These are phyloP conservation scores for Sebastes vulpes DNA, from an alignment of 2,797 vertebrate genomes.

Conservation along the genomic window DNA sequence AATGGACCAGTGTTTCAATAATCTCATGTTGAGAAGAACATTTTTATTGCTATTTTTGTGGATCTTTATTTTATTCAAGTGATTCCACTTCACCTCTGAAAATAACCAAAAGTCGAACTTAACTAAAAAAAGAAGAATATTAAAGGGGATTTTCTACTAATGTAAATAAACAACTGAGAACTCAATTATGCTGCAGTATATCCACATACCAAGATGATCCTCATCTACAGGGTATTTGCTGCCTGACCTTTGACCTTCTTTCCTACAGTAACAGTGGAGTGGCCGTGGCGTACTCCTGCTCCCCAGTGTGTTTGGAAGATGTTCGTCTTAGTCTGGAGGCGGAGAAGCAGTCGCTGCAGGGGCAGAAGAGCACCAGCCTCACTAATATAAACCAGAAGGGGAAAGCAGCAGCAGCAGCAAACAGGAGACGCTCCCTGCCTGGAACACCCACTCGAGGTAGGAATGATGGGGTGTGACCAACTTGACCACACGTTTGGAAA, in stretches of 20 bases:
- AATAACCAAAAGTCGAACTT: not conserved
- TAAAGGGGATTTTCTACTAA: not conserved
- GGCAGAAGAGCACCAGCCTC: slow-evolving; percentile 93
- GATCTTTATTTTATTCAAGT: not conserved
- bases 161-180: not conserved
- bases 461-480: slow-evolving; percentile 33
- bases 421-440: slow-evolving; percentile 91
- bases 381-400: slow-evolving; percentile 92
- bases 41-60: not conserved
- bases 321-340: slow-evolving; percentile 78
- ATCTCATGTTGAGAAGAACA: not conserved
- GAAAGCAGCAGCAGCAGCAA: slow-evolving; percentile 79
- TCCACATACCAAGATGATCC: not conserved
- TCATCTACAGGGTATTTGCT: not conserved
- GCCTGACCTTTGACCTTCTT: slow-evolving; percentile 13
- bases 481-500: not conserved
- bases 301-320: slow-evolving; percentile 66
- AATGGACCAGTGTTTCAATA: not conserved
- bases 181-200: not conserved
- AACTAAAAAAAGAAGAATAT: not conserved
- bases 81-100: not conserved
- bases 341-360: slow-evolving; percentile 81
- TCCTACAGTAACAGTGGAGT: slow-evolving; percentile 42
- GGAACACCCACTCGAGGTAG: slow-evolving; percentile 92
- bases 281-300: slow-evolving; percentile 75